A percentile compares a stretch with the other conserved stretches of the same genome.
These are phyloP conservation scores for Knipowitschia caucasica DNA, from an alignment of 2,797 vertebrate species.

Conservation along the genomic window DNA sequence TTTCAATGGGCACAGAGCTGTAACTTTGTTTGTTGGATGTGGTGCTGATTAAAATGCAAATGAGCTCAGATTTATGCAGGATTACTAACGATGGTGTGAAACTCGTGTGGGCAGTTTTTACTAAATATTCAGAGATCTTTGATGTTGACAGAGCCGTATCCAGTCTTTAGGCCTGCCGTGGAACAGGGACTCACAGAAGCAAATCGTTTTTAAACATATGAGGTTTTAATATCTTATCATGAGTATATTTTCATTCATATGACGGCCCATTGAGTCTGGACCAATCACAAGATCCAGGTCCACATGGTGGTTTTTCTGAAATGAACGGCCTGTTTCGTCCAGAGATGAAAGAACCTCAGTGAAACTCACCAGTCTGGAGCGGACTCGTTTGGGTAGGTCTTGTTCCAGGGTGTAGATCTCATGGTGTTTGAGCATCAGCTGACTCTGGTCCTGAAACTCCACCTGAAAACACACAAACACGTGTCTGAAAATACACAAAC, in stretches of 20 bases:
- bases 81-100: background rate
- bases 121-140: background rate
- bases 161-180: background rate
- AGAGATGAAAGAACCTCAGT: too few species aligned
- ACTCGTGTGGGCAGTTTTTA: conserved; percentile 1
- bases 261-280: conserved; percentile 6
- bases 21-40: background rate
- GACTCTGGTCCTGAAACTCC: conserved; percentile 91
- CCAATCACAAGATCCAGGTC: conserved; percentile 4
- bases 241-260: conserved; percentile 20
- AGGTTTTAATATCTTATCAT: background rate
- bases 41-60: conserved; percentile 3
- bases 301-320: too few species aligned
- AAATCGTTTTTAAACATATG: conserved; percentile 7
- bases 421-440: conserved; percentile 86
- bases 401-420: conserved; percentile 90
- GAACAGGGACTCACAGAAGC: background rate
- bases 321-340: too few species aligned
- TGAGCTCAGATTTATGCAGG: conserved; percentile 9
- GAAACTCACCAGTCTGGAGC: conserved; percentile 85
- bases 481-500: background rate
- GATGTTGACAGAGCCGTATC: background rate
- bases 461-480: conserved; percentile 72
- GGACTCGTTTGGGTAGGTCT: conserved; percentile 92
- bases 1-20: background rate